Base-by-base conservation (phyloP, 2,113 vertebrate species). In the Catharus fuscescens region DNA sequence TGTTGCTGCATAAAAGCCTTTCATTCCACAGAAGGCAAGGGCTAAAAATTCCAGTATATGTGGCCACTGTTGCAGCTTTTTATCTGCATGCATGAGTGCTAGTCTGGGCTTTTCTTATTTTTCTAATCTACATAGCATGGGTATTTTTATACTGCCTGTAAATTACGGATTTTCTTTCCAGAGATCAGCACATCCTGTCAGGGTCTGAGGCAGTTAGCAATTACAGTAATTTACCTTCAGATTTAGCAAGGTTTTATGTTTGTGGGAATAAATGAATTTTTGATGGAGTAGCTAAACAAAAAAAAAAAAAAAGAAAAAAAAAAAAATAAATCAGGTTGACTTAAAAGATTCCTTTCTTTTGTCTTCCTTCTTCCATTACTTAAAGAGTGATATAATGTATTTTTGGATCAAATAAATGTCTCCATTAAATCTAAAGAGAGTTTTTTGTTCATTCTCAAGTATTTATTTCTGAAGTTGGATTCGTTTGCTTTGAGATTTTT, bases 151-250 rank as follows among this genome's bases (percentile, higher is more conserved):
- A 67, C 36, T 53, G 34, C 15, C 90, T 80, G 44, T 70, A 67
- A 92, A 92, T 62, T 88, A 96, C 50, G 60, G 72, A 86, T 90
- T 93, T 94, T 88, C 81, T 88, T 92, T 96, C 42, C 79, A 92
- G 56, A 64, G 83, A 88, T 34, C 47, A 83, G 64, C 36, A 71
- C 44, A 88, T 56, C 60, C 36, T 95, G 79, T 57, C 40, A 73
- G 56, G 25, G n/a, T 85, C 40, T 90, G 44, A 88, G 69, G 28
- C 64, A 88, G 25, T 78, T 88, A 80, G 44, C 72, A 80, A 78
- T 94, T 96, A 86, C 61, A 56, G 57, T 86, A 95, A 92, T 84
- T 95, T 88, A 94, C 23, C 31, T 78, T 83, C 64, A 84, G 60
- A 53, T 85, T 88, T 86, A 69, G 52, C 18, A 90, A 77, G 24